These are phyloP conservation scores for Aphis gossypii DNA, from an alignment of 1,140 invertebrate species.

Conservation along the genomic window DNA sequence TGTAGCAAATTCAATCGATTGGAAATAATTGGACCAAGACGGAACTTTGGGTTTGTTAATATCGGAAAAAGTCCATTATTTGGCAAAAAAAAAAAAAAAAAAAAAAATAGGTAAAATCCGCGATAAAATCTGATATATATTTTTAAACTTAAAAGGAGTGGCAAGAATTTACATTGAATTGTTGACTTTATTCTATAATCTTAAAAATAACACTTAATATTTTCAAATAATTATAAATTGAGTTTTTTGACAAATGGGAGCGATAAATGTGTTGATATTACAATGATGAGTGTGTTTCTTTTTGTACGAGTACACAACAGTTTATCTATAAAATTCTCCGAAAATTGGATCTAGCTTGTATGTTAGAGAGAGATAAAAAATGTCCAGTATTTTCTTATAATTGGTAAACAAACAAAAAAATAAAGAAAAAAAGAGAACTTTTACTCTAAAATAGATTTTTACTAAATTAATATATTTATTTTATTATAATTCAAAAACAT, in stretches of 20 bases:
- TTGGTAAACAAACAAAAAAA: no score
- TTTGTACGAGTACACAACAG: no score
- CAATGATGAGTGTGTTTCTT: no score
- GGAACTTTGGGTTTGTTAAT: slow-evolving; percentile 31
- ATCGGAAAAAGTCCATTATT: slow-evolving; percentile 30
- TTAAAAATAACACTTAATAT: not conserved
- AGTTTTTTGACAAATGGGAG: not conserved
- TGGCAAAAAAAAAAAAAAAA: not conserved
- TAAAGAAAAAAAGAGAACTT: no score
- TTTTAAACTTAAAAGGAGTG: not conserved
- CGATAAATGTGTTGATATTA: no score
- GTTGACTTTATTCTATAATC: not conserved
- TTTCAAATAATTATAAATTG: not conserved
- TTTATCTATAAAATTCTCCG: no score
- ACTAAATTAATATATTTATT: no score
- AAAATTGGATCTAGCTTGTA: no score
- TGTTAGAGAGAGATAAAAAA: no score
- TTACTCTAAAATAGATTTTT: no score
- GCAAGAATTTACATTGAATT: not conserved
- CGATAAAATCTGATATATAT: not conserved
- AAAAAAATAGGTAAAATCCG: not conserved
- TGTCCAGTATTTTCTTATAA: no score
- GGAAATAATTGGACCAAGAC: slow-evolving; percentile 21
- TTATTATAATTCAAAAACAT: no score
- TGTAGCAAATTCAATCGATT: slow-evolving; percentile 33